Evolutionary conservation across 2,113 vertebrate species (phyloP).

Genomic region (Cryptomyrus ogoouensis): DNA sequence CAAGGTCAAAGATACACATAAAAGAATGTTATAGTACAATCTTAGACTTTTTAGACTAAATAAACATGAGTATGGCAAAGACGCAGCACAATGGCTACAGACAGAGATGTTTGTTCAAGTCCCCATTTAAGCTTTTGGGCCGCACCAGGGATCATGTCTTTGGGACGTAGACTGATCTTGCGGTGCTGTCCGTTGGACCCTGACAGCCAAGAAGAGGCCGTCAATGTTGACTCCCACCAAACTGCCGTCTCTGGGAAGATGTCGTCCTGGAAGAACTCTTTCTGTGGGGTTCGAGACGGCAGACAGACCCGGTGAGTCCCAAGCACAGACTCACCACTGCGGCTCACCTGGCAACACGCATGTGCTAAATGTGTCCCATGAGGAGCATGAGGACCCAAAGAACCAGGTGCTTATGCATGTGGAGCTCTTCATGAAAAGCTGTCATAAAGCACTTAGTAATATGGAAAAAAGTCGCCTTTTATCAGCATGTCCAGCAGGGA

Average conservation of each 20-base stretch:
- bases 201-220: constrained; percentile 65
- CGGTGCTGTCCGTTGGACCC: constrained; percentile 67
- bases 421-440: neutral
- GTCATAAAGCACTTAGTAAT: neutral
- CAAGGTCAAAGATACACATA: neutral
- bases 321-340: neutral
- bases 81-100: neutral
- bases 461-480: neutral
- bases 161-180: constrained; percentile 67
- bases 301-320: neutral
- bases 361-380: neutral
- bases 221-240: constrained; percentile 74
- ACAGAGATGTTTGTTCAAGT: neutral
- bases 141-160: constrained; percentile 80
- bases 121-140: neutral
- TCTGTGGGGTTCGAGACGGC: constrained; percentile 55
- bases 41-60: neutral
- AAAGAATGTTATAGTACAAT: neutral
- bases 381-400: neutral
- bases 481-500: constrained; percentile 25
- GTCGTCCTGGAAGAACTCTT: constrained; percentile 97
- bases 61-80: neutral
- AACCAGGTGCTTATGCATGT: neutral
- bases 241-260: constrained; percentile 70
- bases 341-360: neutral